Evolutionary conservation across 2,888 invertebrate genomes (phyloP), one percentile per base, ranked within the genome.

Genomic region (Apantesis nais): DNA sequence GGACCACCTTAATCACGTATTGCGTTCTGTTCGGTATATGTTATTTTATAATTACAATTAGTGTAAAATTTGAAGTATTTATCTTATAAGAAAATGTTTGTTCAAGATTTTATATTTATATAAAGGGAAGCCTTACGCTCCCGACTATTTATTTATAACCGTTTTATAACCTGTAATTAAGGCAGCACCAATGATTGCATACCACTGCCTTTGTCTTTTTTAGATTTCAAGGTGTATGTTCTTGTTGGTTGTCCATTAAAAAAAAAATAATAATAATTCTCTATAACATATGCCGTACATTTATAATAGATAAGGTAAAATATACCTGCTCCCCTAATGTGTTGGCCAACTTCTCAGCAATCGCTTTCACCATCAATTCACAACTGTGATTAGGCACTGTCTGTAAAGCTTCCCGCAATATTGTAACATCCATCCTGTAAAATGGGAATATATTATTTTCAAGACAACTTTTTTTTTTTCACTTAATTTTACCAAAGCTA

Each of bases 321-420:
- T 41, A 83, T 84, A 97, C 97, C 96, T 98, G 97, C 83, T 97
- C 97, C 22, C 97, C 97, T 69, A 99, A 94, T 71, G 97, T 96
- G 80, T 97, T 97, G 0, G 98, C 98, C 75, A 99, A 93, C 88
- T 98, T 97, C 66, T 97, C 96, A 0, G 98, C 97, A 37, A 99
- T 98, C 75, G 97, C 97, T 82, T 98, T 96, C 65, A 99, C 94
- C 90, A 98, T 97, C 80, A 97, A 96, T 91, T 99, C 99, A 55
- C 98, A 97, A 80, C 95, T 97, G 81, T 97, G 97, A 90, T 97
- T 98, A 44, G 98, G 98, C 66, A 98, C 97, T 70, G 97, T 97
- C 83, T 97, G 97, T 71, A 99, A 93, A 31, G 98, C 98, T 92
- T 98, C 98, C 83, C 98, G 97, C 74, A 99, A 95, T 84, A 96